A percentile compares a stretch with the other conserved stretches of the same genome.
phyloP scores from a whole-genome alignment of 2,113 vertebrate genomes.

The Cnemophilus loriae region DNA sequence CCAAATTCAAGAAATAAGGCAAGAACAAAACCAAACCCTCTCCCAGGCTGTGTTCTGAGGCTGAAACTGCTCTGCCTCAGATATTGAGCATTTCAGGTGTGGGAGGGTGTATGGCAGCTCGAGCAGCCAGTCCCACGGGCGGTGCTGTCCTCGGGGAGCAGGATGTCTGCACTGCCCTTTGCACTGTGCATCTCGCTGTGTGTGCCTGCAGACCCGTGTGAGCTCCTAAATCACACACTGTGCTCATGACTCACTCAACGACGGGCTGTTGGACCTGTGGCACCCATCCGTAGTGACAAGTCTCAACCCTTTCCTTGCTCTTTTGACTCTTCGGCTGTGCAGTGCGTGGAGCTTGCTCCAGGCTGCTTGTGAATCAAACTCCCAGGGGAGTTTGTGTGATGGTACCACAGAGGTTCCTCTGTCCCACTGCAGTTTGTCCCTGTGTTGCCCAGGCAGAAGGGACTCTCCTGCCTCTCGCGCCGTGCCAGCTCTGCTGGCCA shows the following conservation, averaged over 20 bases:
- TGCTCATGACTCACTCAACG: rapidly evolving
- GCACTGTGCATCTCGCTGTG: rapidly evolving
- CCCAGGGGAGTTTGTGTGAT: background rate
- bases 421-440: background rate
- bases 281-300: background rate
- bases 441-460: background rate
- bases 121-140: rapidly evolving
- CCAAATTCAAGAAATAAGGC: background rate
- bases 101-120: background rate
- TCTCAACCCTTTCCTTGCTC: background rate
- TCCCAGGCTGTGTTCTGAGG: background rate
- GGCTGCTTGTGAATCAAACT: background rate
- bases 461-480: background rate
- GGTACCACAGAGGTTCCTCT: background rate
- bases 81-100: background rate
- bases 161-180: background rate
- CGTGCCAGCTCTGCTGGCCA: background rate
- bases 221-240: rapidly evolving
- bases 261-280: background rate
- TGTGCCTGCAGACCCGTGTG: background rate
- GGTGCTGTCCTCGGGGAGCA: background rate
- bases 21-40: background rate
- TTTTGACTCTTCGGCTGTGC: background rate
- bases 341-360: background rate
- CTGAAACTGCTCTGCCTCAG: background rate